Base-by-base conservation (phyloP, 2,797 vertebrate species). In the Gila robusta region DNA sequence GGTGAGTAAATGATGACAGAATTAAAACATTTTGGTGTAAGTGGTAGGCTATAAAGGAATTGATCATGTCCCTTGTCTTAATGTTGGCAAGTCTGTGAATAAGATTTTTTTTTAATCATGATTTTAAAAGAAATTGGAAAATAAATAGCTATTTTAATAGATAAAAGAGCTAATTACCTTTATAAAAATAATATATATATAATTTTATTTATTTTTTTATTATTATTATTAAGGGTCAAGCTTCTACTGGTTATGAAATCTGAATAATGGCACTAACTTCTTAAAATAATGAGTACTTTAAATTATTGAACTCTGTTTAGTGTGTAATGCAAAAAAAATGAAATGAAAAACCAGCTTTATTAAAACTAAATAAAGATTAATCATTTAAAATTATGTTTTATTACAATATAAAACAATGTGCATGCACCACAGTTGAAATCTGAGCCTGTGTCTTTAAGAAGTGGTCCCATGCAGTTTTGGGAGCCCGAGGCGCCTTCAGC, bases 391-490 rank as follows among this genome's bases (percentile, higher is more conserved):
- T 10, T 0, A 11, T 39, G 37, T 4, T 44, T 16, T 16, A 72
- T 44, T n/a, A 16, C 41, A 44, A 26, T 44, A 72, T 26, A 72
- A 44, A n/a, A 39, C 70, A 16, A 4, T 14, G 1, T 8, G 23
- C n/a, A 73, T 73, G 71, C 16, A 64, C n/a, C n/a, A 64, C 59
- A 64, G 14, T 16, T 37, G 4, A 54, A 81, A 81, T 69, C 23
- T 39, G 26, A 66, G 78, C 0, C 82, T 83, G 87, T 83, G 47
- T 76, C 85, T 89, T 89, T 88, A 85, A 89, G 82, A 82, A 49
- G 62, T 59, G 86, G 76, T 54, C 87, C 86, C 81, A 47, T 73
- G 54, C 69, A 28, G 67, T 35, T 54, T 56, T 64, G 54, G 59
- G 84, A 73, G 47, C 77, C 77, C 32, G 47, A 87, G 74, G 85